Conservation (phyloP, 2,113 vertebrate genomes). For the Hippocampus barbouri region DNA sequence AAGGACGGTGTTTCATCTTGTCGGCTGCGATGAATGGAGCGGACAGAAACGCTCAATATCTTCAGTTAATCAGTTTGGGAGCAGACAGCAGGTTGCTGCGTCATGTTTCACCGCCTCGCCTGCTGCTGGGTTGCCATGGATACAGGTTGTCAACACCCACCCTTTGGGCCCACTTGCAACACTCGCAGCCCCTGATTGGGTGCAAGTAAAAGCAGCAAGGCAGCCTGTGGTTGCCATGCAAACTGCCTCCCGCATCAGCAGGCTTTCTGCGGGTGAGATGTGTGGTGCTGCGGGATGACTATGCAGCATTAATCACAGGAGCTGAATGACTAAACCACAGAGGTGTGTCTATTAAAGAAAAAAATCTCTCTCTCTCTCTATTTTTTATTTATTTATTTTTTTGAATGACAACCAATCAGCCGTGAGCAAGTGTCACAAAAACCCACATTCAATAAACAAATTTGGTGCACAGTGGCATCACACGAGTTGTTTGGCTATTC, state of each 20-base stretch:
- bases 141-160: constrained; percentile 55
- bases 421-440: too few species aligned
- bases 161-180: background rate
- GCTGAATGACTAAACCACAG: background rate
- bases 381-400: too few species aligned
- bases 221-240: constrained; percentile 52
- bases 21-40: constrained; percentile 40
- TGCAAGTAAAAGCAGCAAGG: constrained; percentile 38
- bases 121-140: constrained; percentile 49
- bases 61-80: constrained; percentile 53
- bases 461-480: background rate
- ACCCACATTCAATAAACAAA: too few species aligned
- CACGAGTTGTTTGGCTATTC: background rate
- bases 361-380: too few species aligned
- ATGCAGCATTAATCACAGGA: constrained; percentile 43
- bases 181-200: constrained; percentile 21
- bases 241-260: constrained; percentile 62
- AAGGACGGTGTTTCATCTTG: constrained; percentile 46
- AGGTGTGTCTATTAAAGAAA: background rate
- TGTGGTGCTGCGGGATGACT: constrained; percentile 35
- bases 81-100: constrained; percentile 40
- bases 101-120: constrained; percentile 54
- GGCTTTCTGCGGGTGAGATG: background rate
- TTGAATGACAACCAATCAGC: too few species aligned
- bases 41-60: constrained; percentile 47